phyloP scores from a whole-genome alignment of 2,797 vertebrate species.

The Crenichthys baileyi region DNA sequence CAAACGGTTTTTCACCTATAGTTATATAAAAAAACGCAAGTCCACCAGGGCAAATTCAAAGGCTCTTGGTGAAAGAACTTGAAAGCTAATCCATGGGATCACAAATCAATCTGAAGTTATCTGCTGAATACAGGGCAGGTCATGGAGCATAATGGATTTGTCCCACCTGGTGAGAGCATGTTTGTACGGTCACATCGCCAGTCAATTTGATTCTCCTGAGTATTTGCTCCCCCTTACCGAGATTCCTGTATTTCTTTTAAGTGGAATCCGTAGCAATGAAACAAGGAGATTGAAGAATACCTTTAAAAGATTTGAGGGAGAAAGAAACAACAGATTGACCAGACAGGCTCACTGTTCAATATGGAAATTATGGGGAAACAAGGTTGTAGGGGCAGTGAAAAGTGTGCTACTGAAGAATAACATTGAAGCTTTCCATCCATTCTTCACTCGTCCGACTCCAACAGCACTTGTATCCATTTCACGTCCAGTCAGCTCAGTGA shows the following conservation, averaged over 20 bases:
- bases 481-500: neutral
- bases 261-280: constrained; percentile 7
- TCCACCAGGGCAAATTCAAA: constrained; percentile 39
- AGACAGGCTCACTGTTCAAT: constrained; percentile 30
- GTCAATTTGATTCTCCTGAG: constrained; percentile 40
- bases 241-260: constrained; percentile 24
- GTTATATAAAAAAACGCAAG: constrained; percentile 32
- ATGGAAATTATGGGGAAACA: neutral
- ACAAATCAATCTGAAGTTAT: constrained; percentile 51
- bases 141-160: constrained; percentile 50
- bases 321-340: constrained; percentile 16
- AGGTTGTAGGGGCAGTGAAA: neutral
- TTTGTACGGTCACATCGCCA: constrained; percentile 34
- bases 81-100: constrained; percentile 70
- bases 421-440: constrained; percentile 28
- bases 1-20: constrained; percentile 19
- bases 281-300: constrained; percentile 21
- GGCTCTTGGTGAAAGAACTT: constrained; percentile 40
- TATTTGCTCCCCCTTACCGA: constrained; percentile 11
- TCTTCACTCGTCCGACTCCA: constrained; percentile 5
- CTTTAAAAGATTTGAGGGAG: constrained; percentile 29
- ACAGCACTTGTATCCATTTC: constrained; percentile 6
- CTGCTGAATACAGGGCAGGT: constrained; percentile 41
- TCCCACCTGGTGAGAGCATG: constrained; percentile 35
- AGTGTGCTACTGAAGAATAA: constrained; percentile 15